Conservation (phyloP, 2,888 invertebrate genomes). For the Ommatoiulus sabulosus region DNA sequence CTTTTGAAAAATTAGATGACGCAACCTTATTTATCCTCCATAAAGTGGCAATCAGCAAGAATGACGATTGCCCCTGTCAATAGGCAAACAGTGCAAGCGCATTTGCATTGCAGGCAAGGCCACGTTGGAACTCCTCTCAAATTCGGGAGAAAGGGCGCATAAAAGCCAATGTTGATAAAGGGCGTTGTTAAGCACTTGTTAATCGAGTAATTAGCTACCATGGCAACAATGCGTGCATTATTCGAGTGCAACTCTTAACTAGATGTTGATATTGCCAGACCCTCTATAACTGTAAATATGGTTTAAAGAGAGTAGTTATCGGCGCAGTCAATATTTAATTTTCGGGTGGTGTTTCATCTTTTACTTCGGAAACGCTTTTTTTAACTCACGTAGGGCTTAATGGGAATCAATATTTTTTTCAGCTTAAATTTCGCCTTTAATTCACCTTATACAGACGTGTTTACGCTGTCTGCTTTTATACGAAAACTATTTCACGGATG, state of each 20-base stretch:
- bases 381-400: neutral
- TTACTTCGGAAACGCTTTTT: neutral
- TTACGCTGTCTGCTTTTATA: neutral
- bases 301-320: conserved; percentile 17
- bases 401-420: neutral
- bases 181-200: conserved; percentile 23
- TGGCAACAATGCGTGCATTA: conserved; percentile 27
- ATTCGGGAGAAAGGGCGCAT: neutral
- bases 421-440: neutral
- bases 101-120: neutral
- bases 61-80: neutral
- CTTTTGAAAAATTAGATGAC: too few relatives aligned
- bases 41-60: too few relatives aligned
- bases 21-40: too few relatives aligned
- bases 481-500: conserved; percentile 10
- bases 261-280: neutral
- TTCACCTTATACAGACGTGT: neutral
- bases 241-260: neutral
- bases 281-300: neutral
- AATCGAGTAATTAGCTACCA: conserved; percentile 4
- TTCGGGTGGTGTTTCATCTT: neutral
- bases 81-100: neutral
- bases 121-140: neutral
- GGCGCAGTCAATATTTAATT: conserved; percentile 1
- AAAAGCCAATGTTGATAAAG: conserved; percentile 29